Evolutionary conservation across 2,888 invertebrate genomes (phyloP), one percentile per base, ranked within the genome.

Genomic region (Gryllus longicercus): DNA sequence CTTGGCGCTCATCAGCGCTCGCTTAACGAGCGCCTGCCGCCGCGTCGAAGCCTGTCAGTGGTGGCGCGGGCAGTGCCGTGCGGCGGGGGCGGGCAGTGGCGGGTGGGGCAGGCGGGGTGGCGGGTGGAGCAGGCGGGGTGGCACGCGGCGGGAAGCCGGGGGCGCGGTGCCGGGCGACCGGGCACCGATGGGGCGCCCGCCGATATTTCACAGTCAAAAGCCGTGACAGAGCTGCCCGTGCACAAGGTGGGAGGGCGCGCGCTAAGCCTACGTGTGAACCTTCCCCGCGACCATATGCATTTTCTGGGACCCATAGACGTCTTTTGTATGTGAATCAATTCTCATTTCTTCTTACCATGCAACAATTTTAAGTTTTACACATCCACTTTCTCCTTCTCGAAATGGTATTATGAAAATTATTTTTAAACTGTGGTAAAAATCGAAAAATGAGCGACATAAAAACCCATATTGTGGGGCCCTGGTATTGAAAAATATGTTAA

Each of bases 11-110:
- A 23, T 77, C 78, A 63, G 63, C 78, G 50, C 50, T 50, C 78
- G 78, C 78, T 78, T 23, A 51, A 51, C 78, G 78, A 78, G 51
- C 50, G 50, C 23, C 78, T n/a, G 51, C 78, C 78, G 14, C 78
- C 50, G 78, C 23, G 51, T 51, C 51, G 51, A 78, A 51, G 50
- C 50, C 51, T 78, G 51, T 78, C 51, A 78, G 50, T 50, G 51
- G 50, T 51, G 51, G 51, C 50, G 51, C 78, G 38, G 78, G 78
- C 78, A 16, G 23, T 25, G 51, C 51, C 51, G 50, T 23, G 50
- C 50, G 51, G 23, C 50, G 50, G 51, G 51, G 38, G 4, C 25
- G 11, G 78, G 51, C n/a, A 11, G 38, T 11, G 63, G 63, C 14
- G 49, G 3, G 11, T n/a, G 11, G 77, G 25, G 23, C 38, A 11